phyloP scores from a whole-genome alignment of 2,797 vertebrate species.

The Acrossocheilus fasciatus region DNA sequence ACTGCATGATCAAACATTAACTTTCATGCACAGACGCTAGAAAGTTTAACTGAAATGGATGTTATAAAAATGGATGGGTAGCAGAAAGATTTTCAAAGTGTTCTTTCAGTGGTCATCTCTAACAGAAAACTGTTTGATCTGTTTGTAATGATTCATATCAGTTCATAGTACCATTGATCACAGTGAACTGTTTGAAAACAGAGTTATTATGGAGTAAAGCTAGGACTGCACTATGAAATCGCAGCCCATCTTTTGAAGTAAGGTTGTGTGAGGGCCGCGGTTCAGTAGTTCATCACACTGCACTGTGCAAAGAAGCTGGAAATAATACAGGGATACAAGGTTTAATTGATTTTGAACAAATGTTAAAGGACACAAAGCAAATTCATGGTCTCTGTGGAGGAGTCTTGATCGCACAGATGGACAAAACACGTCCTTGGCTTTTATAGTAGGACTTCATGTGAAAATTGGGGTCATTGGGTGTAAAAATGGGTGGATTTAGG shows the following conservation, averaged over 20 bases:
- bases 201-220: constrained; percentile 13
- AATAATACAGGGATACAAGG: constrained; percentile 50
- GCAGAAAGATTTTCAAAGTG: not conserved
- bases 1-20: not conserved
- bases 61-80: not conserved
- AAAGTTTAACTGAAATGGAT: not conserved
- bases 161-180: constrained; percentile 13
- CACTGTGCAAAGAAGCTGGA: constrained; percentile 10
- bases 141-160: constrained; percentile 11
- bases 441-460: constrained; percentile 50
- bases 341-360: constrained; percentile 60
- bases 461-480: constrained; percentile 66
- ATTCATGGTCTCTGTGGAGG: constrained; percentile 48
- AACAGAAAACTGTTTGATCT: not conserved
- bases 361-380: constrained; percentile 57
- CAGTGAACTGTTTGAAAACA: not conserved
- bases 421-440: constrained; percentile 68
- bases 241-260: constrained; percentile 23
- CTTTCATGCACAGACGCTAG: not conserved
- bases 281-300: constrained; percentile 35
- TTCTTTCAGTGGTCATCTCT: not conserved
- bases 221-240: constrained; percentile 34
- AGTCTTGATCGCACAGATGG: constrained; percentile 43
- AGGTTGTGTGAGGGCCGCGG: constrained; percentile 22
- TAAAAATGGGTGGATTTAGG: constrained; percentile 50